Evolutionary conservation across 2,113 vertebrate species (phyloP), one percentile per base, ranked within the genome.

Genomic region (Alces alces): DNA sequence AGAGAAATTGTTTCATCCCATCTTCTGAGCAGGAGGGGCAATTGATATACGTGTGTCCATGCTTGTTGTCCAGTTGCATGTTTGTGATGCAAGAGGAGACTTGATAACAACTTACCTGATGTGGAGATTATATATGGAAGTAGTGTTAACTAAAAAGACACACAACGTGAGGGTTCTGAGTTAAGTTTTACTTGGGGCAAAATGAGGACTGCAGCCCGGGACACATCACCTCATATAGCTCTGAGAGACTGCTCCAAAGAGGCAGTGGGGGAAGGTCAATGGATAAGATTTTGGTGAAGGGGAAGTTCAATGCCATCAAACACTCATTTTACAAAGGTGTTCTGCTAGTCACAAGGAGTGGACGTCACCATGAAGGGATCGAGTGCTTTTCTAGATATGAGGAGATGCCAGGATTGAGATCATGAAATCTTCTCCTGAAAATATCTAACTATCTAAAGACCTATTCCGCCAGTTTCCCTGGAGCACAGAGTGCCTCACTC

Each of bases 41-140:
- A 1, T 1, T 7, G 45, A 2, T 39, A 21, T 36, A 2, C 13
- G 3, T 14, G 33, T 78, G 45, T 80, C 47, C 1, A 6, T 14
- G 4, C 9, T 70, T 70, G n/a, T 12, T 70, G n/a, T 36, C 19
- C 66, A 70, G n/a, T 2, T 39, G 9, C 23, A 5, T 21, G 14
- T 47, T 57, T 28, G 4, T 33, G 39, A 21, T 66, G 27, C 21
- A 58, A 66, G 50, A 88, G 23, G 60, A 39, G 27, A 57, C 7
- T 8, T 17, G 6, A 16, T 14, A 30, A 39, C 12, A 45, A 27
- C 4, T 23, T 13, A 17, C n/a, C 14, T 39, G 55, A 28, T 6
- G 17, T 27, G 23, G 6, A 70, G 11, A 17, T 23, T 55, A 6
- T 4, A 47, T 30, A 39, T 70, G 33, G 28, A 79, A 21, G 5